Evolutionary conservation across 37 sponge, comb jelly and placozoan genomes (phyloP), one percentile per base, ranked within the genome.

Genomic region (Lycopodina hypogea): DNA sequence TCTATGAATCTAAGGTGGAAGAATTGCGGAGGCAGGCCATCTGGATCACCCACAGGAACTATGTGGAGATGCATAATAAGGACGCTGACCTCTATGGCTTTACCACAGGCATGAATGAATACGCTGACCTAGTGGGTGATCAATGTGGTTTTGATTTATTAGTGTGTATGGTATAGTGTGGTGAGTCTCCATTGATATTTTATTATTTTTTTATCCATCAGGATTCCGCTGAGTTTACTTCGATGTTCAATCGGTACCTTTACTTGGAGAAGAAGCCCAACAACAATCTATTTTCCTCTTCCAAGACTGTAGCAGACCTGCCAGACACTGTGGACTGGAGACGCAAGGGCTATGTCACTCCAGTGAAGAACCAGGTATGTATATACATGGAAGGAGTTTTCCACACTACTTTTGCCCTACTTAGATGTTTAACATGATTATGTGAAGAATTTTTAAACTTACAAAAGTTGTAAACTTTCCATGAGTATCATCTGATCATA

Each of bases 241-340:
- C 66, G 63, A 83, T 78, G 42, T 78, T 48, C 83, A 90, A 90
- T 55, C 86, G 87, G 42, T 68, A 55, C 23, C 68, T 4, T 4
- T 41, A 50, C 36, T 2, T 56, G 2, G 56, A 73, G 19, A 51
- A 35, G 19, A 22, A n/a, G 17, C 7, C 34, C 1, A 52, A 22
- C 8, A 36, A 29, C 1, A 9, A 2, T 26, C 35, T 35, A 6
- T 73, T 55, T 53, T 56, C 53, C 7, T 56, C 74, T 32, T 26
- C 53, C 19, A 56, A 53, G 19, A 53, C 74, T 53, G 74, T 73
- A 1, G 56, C 14, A 1, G 74, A 73, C 37, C 48, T 85, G 11
- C 88, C 94, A 1, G 72, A 18, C 70, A 77, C 72, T 9, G 84
- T 89, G 60, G 94, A 93, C 69, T 93, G 94, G 94, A 74, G 90